These are phyloP conservation scores for Allacma fusca DNA, from an alignment of 2,888 invertebrate genomes.

Conservation along the genomic window DNA sequence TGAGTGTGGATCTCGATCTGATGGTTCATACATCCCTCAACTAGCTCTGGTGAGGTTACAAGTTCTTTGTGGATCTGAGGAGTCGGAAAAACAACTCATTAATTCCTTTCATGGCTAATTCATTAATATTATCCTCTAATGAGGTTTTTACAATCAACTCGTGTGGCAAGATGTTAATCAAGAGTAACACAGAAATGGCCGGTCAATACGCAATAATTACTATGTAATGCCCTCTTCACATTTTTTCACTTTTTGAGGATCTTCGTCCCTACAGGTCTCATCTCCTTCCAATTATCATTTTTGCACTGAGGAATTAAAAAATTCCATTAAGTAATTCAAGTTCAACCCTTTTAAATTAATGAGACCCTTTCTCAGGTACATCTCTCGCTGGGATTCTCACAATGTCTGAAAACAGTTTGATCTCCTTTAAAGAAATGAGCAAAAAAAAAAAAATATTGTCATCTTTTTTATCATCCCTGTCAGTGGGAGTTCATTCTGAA, in stretches of 20 bases:
- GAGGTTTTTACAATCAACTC: constrained; percentile 23
- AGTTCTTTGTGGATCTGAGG: background rate
- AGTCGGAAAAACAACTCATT: constrained; percentile 20
- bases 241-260: background rate
- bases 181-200: constrained; percentile 12
- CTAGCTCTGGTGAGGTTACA: background rate
- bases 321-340: too few species aligned
- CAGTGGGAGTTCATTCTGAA: too few species aligned
- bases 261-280: too few species aligned
- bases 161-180: constrained; percentile 26
- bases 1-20: too few species aligned
- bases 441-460: too few species aligned
- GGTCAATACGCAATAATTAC: constrained; percentile 25
- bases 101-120: constrained; percentile 27
- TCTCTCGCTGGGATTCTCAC: background rate
- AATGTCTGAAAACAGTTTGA: too few species aligned
- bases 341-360: background rate
- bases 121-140: constrained; percentile 20
- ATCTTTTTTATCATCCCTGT: too few species aligned
- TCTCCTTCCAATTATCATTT: constrained; percentile 10
- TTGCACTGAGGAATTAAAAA: background rate
- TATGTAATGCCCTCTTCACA: constrained; percentile 26
- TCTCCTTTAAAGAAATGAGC: too few species aligned
- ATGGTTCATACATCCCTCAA: background rate
- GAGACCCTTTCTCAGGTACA: background rate